phyloP scores from a whole-genome alignment of 2,113 vertebrate genomes.

The Crotalus viridis region DNA sequence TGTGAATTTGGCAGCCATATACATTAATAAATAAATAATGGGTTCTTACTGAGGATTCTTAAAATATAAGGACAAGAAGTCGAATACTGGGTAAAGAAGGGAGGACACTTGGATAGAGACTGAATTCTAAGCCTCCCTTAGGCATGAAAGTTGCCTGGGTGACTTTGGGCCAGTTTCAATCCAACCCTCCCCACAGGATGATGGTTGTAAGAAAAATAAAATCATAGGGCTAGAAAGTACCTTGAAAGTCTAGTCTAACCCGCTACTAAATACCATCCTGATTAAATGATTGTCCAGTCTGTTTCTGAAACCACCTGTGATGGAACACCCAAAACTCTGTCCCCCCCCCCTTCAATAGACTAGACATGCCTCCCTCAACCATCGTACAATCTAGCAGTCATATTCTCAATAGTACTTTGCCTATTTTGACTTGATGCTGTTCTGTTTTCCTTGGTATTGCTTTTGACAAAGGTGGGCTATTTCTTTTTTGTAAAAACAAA shows the following conservation, averaged over 20 bases:
- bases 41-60: not conserved
- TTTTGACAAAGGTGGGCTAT: not conserved
- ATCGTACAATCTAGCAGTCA: not conserved
- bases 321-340: not conserved
- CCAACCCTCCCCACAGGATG: not conserved
- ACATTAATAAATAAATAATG: not conserved
- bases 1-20: not conserved
- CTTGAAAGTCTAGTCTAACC: not conserved
- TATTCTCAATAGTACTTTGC: not conserved
- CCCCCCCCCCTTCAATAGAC: not conserved
- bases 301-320: not conserved
- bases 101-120: not conserved
- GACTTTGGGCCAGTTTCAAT: not conserved
- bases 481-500: not conserved
- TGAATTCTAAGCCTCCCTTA: not conserved
- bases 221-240: not conserved
- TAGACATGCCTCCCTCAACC: not conserved
- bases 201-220: not conserved
- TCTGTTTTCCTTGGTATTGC: not conserved
- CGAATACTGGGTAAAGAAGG: not conserved
- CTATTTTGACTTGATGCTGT: not conserved
- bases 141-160: not conserved
- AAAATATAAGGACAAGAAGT: not conserved
- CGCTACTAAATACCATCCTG: not conserved
- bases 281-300: not conserved